Conservation (phyloP, 2,797 vertebrate genomes). For the Knipowitschia caucasica region DNA sequence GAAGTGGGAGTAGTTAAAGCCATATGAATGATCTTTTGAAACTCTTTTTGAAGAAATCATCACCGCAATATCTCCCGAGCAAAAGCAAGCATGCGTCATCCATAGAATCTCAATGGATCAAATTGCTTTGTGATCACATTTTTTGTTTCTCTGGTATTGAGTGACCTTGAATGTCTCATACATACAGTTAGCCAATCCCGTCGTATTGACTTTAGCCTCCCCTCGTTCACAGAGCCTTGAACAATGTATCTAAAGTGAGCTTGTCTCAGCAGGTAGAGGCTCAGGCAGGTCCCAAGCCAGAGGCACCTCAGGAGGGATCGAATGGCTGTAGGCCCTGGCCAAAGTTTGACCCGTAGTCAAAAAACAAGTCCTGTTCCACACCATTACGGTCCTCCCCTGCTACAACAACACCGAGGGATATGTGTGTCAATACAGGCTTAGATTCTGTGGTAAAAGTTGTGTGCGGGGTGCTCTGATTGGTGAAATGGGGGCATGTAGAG, state of each 20-base stretch:
- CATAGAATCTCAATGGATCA: background rate
- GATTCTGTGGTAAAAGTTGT: slow-evolving; percentile 40
- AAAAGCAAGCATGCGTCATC: background rate
- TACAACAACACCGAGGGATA: slow-evolving; percentile 71
- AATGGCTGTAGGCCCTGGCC: slow-evolving; percentile 85
- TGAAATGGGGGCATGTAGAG: slow-evolving; percentile 52
- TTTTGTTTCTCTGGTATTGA: slow-evolving; percentile 55
- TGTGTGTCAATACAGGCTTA: slow-evolving; percentile 44
- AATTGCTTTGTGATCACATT: slow-evolving; percentile 13
- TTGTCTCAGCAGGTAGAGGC: slow-evolving; percentile 94
- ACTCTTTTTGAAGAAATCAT: background rate
- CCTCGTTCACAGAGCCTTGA: slow-evolving; percentile 79
- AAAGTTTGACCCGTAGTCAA: slow-evolving; percentile 86
- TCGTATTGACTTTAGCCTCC: slow-evolving; percentile 77
- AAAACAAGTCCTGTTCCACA: slow-evolving; percentile 85
- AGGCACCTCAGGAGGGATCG: slow-evolving; percentile 86
- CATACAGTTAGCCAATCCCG: slow-evolving; percentile 69
- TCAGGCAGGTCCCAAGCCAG: slow-evolving; percentile 89
- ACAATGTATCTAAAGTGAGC: slow-evolving; percentile 88
- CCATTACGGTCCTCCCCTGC: slow-evolving; percentile 80
- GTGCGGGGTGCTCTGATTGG: slow-evolving; percentile 27
- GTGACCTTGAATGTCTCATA: slow-evolving; percentile 70
- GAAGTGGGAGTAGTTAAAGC: too few relatives aligned
- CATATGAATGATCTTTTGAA: too few relatives aligned
- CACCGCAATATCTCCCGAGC: background rate